These are phyloP conservation scores for Paradoxurus hermaphroditus DNA, from an alignment of 2,113 vertebrate species.

Conservation along the genomic window DNA sequence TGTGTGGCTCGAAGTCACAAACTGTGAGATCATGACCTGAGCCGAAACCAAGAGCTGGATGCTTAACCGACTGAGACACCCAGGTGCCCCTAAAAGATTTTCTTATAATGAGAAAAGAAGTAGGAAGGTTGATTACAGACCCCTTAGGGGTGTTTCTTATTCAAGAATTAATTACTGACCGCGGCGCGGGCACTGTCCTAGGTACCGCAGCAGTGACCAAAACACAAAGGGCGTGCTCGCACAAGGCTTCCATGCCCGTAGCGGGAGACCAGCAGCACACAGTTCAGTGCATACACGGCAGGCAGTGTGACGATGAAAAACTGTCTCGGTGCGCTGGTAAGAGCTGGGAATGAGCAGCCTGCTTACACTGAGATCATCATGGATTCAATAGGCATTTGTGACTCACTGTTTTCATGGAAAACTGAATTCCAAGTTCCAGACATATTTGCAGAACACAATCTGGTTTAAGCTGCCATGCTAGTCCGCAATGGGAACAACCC, in stretches of 20 bases:
- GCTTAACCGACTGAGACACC: too few species aligned
- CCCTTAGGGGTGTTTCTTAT: not conserved
- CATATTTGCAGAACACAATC: not conserved
- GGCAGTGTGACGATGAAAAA: too few species aligned
- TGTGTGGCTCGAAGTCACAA: too few species aligned
- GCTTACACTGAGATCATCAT: too few species aligned
- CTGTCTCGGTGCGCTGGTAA: rapidly evolving
- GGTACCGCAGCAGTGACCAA: not conserved
- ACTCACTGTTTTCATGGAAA: not conserved
- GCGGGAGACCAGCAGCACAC: not conserved
- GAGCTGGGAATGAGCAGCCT: too few species aligned
- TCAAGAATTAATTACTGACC: not conserved
- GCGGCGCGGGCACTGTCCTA: not conserved
- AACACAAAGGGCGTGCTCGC: not conserved
- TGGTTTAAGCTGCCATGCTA: not conserved
- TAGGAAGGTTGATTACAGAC: not conserved
- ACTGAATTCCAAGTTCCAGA: not conserved
- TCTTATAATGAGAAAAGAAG: not conserved
- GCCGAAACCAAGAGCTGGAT: too few species aligned
- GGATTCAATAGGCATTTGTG: not conserved
- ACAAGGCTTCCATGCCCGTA: rapidly evolving
- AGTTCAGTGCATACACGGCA: not conserved
- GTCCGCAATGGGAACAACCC: not conserved
- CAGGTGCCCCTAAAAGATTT: not conserved
- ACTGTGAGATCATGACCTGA: too few species aligned